These are phyloP conservation scores for Venustoraphidia nigricollis DNA, from an alignment of 2,888 invertebrate genomes.

Conservation along the genomic window DNA sequence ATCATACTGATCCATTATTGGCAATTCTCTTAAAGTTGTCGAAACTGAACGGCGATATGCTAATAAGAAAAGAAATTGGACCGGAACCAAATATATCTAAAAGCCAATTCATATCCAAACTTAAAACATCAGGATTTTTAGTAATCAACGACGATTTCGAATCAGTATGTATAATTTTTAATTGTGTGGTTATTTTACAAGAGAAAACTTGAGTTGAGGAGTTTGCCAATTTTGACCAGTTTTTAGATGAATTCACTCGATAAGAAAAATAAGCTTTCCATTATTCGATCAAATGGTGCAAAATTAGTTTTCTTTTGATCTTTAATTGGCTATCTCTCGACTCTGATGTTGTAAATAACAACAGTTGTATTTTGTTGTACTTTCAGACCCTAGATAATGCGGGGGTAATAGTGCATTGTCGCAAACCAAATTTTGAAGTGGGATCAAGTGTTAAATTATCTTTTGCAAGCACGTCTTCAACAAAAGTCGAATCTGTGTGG, in stretches of 20 bases:
- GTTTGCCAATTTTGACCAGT: too few relatives aligned
- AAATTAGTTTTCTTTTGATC: too few relatives aligned
- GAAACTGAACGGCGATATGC: slow-evolving; percentile 44
- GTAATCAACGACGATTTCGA: slow-evolving; percentile 15
- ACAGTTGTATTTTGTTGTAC: background rate
- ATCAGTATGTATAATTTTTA: too few relatives aligned
- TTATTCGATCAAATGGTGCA: too few relatives aligned
- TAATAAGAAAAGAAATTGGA: slow-evolving; percentile 31
- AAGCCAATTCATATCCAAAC: slow-evolving; percentile 24
- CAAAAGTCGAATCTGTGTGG: slow-evolving; percentile 45
- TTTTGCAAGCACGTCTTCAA: slow-evolving; percentile 24
- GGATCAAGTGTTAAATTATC: slow-evolving; percentile 45
- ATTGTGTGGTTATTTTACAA: too few relatives aligned
- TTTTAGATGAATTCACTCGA: too few relatives aligned
- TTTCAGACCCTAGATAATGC: slow-evolving; percentile 11
- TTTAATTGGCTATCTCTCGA: too few relatives aligned
- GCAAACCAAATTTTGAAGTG: slow-evolving; percentile 56
- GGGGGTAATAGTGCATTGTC: slow-evolving; percentile 26
- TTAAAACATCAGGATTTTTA: slow-evolving; percentile 51
- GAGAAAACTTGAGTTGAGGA: too few relatives aligned
- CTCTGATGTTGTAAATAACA: too few relatives aligned
- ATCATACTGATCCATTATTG: slow-evolving; percentile 29
- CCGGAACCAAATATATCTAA: slow-evolving; percentile 22
- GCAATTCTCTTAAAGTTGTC: slow-evolving; percentile 41
- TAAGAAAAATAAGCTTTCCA: too few relatives aligned